Conservation (phyloP, 2,888 invertebrate genomes). For the Brachypalpus laphriformis region DNA sequence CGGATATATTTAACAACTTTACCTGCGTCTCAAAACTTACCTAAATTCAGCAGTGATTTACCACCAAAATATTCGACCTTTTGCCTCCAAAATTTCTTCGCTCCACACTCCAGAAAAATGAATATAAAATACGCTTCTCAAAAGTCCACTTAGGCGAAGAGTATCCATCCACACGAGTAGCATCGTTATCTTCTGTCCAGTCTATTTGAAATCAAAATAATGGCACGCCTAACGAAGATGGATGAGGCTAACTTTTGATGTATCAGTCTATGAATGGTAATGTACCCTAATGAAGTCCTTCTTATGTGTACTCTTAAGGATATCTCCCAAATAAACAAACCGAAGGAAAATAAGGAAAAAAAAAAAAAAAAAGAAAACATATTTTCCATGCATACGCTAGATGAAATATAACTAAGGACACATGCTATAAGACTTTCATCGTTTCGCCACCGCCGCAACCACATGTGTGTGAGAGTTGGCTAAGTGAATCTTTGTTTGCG, state of each 20-base stretch:
- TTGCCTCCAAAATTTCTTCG: background rate
- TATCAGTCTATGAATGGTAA: conserved; percentile 66
- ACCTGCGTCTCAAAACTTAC: background rate
- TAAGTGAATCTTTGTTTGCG: conserved; percentile 72
- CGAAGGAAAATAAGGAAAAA: conserved; percentile 19
- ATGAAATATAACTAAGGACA: conserved; percentile 24
- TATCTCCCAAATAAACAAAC: conserved; percentile 40
- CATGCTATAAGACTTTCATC: conserved; percentile 11
- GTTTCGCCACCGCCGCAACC: background rate
- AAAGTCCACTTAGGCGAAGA: conserved; percentile 31
- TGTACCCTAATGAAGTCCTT: conserved; percentile 59
- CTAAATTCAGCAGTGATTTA: background rate
- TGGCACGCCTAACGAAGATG: conserved; percentile 70
- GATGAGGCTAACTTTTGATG: conserved; percentile 66
- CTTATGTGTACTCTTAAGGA: conserved; percentile 38
- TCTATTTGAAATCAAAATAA: conserved; percentile 66
- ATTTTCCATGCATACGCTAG: background rate
- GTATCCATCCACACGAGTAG: conserved; percentile 1
- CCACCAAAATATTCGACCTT: background rate
- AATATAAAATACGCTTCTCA: background rate
- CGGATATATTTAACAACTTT: too few relatives aligned
- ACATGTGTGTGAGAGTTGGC: background rate
- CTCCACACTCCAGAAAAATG: background rate
- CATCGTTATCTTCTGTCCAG: conserved; percentile 59
- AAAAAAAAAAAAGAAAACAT: conserved; percentile 3